These are phyloP conservation scores for Sebastes minor DNA, from an alignment of 2,797 vertebrate species.

Conservation along the genomic window DNA sequence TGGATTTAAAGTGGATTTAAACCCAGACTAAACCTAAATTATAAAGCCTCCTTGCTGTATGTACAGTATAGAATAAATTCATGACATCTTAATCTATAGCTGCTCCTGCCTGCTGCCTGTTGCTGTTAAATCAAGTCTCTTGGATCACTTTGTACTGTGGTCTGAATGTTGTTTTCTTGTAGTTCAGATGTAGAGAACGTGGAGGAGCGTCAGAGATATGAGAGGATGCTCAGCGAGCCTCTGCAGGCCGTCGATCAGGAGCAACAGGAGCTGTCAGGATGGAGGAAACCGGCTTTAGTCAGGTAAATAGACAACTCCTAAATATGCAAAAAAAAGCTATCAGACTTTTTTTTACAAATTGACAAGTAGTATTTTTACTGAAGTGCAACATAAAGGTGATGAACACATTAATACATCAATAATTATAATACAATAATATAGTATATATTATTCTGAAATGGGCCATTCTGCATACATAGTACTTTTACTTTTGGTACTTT, in stretches of 20 bases:
- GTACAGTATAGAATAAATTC: too few relatives aligned
- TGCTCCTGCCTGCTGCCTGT: not conserved
- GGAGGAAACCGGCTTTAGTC: slow-evolving; percentile 67
- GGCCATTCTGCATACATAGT: too few relatives aligned
- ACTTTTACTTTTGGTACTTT: too few relatives aligned
- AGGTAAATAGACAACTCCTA: slow-evolving; percentile 20
- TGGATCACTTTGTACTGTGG: fast-evolving
- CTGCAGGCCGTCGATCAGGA: slow-evolving; percentile 48
- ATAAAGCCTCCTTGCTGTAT: not conserved
- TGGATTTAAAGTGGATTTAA: not conserved
- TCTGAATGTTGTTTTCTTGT: not conserved
- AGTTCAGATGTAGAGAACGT: slow-evolving; percentile 72
- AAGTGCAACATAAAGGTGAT: too few relatives aligned
- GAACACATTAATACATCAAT: too few relatives aligned
- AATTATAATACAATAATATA: too few relatives aligned
- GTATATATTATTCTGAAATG: too few relatives aligned
- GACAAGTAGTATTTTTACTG: too few relatives aligned
- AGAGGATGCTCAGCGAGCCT: slow-evolving; percentile 24
- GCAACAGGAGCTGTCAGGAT: slow-evolving; percentile 33
- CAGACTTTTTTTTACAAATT: too few relatives aligned
- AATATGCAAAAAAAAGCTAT: too few relatives aligned
- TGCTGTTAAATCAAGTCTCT: not conserved
- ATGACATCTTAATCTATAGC: not conserved
- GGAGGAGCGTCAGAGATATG: slow-evolving; percentile 52
- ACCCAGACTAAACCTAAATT: not conserved